Percentiles rank a stretch among this genome's conserved stretches.
Conservation (phyloP, 2,797 vertebrate genomes). For the Pogoniulus pusillus region DNA sequence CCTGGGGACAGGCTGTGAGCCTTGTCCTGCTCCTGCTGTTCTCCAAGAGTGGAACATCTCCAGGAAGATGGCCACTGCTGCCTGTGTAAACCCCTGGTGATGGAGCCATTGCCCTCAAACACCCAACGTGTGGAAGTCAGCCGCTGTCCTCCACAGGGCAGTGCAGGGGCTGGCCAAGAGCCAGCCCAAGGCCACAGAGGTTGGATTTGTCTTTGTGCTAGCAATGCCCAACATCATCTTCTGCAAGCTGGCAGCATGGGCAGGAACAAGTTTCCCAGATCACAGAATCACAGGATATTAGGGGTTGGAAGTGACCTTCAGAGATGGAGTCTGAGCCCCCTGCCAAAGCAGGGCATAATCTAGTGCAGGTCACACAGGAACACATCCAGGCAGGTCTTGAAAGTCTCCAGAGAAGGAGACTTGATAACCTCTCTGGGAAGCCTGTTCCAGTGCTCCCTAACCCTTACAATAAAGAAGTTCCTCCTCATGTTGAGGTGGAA, state of each 20-base stretch:
- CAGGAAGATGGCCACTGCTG: not conserved
- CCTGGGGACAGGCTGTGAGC: not conserved
- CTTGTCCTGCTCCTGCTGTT: not conserved
- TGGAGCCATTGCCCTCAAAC: not conserved
- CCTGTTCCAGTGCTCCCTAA: too few relatives aligned
- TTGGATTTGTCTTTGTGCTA: not conserved
- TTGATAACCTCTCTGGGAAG: too few relatives aligned
- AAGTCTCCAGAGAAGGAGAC: too few relatives aligned
- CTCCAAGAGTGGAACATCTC: not conserved
- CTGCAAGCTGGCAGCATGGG: not conserved
- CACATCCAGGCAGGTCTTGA: too few relatives aligned
- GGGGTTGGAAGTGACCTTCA: too few relatives aligned
- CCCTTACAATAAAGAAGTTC: too few relatives aligned
- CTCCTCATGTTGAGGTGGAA: too few relatives aligned
- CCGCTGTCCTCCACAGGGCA: not conserved
- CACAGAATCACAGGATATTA: too few relatives aligned
- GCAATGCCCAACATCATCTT: rapidly evolving
- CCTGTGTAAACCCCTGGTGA: rapidly evolving
- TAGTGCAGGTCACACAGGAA: too few relatives aligned
- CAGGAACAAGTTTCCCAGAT: not conserved
- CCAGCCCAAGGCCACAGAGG: rapidly evolving
- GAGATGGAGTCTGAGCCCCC: too few relatives aligned
- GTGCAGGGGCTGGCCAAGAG: not conserved
- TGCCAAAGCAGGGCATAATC: too few relatives aligned
- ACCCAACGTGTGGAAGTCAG: rapidly evolving